Conservation (phyloP, 2,888 invertebrate species). For the Dione juno region DNA sequence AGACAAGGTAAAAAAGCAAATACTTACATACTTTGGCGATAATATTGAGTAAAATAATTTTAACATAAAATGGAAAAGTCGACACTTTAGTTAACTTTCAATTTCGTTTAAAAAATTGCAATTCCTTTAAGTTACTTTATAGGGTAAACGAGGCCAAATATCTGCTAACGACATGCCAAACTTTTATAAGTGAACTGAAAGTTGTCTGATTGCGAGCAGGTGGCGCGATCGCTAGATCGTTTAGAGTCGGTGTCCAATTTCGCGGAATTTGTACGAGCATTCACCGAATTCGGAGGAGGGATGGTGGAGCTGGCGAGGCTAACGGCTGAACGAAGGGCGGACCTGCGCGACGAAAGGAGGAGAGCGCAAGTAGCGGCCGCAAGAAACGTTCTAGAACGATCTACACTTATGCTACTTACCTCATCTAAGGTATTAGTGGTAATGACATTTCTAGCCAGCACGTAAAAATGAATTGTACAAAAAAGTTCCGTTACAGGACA, state of each 20-base stretch:
- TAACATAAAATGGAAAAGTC: not conserved
- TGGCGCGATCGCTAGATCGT: conserved; percentile 91
- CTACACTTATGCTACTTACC: conserved; percentile 97
- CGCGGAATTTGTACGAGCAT: conserved; percentile 99
- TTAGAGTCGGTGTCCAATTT: conserved; percentile 95
- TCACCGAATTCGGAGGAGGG: conserved; percentile 98
- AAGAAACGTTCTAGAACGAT: conserved; percentile 96
- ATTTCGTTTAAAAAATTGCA: not conserved
- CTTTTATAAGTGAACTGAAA: conserved; percentile 26
- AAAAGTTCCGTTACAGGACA: too few species aligned
- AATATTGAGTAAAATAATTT: not conserved
- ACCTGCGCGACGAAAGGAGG: conserved; percentile 95
- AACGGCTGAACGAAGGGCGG: conserved; percentile 92
- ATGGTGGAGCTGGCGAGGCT: conserved; percentile 99
- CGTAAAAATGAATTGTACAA: conserved; percentile 5
- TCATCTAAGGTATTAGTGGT: conserved; percentile 91
- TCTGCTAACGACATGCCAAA: conserved; percentile 17
- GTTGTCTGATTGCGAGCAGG: conserved; percentile 70
- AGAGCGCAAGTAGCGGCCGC: conserved; percentile 98
- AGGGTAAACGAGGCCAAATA: not conserved
- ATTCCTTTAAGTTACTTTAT: conserved; percentile 4
- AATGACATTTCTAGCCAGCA: conserved; percentile 34
- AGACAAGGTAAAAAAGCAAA: conserved; percentile 89
- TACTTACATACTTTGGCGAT: not conserved
- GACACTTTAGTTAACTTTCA: not conserved